Base-by-base conservation (phyloP, 1,140 invertebrate genomes). In the Drosophila nigrodunni region DNA sequence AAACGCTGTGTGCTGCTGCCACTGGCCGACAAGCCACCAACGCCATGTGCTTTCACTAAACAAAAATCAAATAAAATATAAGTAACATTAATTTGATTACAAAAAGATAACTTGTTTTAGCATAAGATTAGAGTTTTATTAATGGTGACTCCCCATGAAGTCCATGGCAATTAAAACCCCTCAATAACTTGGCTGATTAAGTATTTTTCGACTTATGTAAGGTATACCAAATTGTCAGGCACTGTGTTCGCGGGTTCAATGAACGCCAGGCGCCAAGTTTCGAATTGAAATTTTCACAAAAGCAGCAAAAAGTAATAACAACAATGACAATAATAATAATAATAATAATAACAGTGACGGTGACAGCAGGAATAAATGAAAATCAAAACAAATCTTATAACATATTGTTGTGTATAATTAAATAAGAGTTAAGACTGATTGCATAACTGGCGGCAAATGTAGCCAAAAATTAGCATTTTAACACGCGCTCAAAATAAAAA, bases 321-420 rank as follows among this genome's bases (percentile, higher is more conserved):
- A 37, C 18, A 52, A 55, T 7, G 2, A n/a, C 7, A 47, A 21
- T 1, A 11, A 11, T 44, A 46, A 10, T 39, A 41, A 37, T 44
- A 44, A 58, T 64, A 8, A 11, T 6, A 43, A 39, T 39, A 39
- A 10, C 37, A 39, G 10, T 39, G 41, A 41, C 11, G 4, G 25
- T 25, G 25, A 25, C 25, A 25, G 25, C 25, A 30, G 25, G 25
- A 30, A 30, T 30, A 30, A 10, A n/a, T 1, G 6, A 4, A 11
- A 35, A 44, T 4, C 3, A 10, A 34, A 25, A 21, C 46, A 39
- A 44, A 59, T 9, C 35, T 47, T 8, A 49, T 35, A 61, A 49
- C 2, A 49, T 49, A 60, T 30, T 30, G 2, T 2, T 30, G 25
- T 30, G n/a, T 18, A 64, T 71, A 93, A 73, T 94, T 93, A 21